Evolutionary conservation across 2,888 invertebrate species (phyloP).

Genomic region (Portevinia maculata): DNA sequence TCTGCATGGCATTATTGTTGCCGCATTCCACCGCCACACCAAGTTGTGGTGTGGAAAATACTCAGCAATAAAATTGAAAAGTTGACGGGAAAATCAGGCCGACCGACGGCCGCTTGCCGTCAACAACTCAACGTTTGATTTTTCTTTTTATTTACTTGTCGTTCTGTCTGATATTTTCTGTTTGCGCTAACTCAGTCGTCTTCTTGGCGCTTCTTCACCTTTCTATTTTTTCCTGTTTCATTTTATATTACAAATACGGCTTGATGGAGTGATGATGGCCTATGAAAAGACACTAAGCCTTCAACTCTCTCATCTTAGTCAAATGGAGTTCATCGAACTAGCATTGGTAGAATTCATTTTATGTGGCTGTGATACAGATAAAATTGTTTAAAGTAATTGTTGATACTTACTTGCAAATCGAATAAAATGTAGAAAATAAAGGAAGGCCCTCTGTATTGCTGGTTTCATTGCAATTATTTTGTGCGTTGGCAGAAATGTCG

Average conservation of each 20-base stretch:
- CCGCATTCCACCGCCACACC: background rate
- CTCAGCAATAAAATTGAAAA: conserved; percentile 47
- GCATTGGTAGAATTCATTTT: conserved; percentile 18
- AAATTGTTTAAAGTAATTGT: conserved; percentile 19
- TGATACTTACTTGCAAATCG: background rate
- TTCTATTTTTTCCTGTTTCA: conserved; percentile 44
- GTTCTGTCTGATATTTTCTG: conserved; percentile 25
- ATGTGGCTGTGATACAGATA: conserved; percentile 21
- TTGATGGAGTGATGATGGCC: conserved; percentile 27
- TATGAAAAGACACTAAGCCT: conserved; percentile 25
- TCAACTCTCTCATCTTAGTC: conserved; percentile 27
- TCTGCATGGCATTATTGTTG: background rate
- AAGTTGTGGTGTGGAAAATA: conserved; percentile 28
- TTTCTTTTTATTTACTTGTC: conserved; percentile 16
- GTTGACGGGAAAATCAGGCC: conserved; percentile 56
- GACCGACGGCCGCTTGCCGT: conserved; percentile 50
- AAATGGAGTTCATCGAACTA: conserved; percentile 38
- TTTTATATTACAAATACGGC: conserved; percentile 36
- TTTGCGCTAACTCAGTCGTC: conserved; percentile 6
- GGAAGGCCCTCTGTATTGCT: conserved; percentile 9
- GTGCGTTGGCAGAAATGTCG: background rate
- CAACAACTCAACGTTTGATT: conserved; percentile 37
- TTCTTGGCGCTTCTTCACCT: conserved; percentile 44
- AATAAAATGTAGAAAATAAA: background rate
- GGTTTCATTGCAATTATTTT: background rate